Base-by-base conservation (phyloP, 2,888 invertebrate species). In the Hypselothyrea guttata region DNA sequence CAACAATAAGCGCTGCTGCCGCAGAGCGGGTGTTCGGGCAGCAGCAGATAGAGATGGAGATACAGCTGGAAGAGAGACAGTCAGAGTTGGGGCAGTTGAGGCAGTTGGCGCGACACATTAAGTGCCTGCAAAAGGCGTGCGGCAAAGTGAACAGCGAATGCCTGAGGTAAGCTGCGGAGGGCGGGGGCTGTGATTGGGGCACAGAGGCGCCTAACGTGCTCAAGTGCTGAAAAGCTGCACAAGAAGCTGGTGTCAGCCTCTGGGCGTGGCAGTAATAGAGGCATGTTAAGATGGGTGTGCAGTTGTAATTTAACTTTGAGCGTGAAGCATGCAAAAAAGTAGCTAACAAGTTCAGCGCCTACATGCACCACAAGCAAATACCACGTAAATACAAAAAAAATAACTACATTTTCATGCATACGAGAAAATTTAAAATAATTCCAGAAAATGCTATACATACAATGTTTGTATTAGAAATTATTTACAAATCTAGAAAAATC, bases 101-200 rank as follows among this genome's bases (percentile, higher is more conserved):
- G 3, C 12, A 27, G 33, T 47, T 47, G 54, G 28, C 35, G 58
- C 57, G 57, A 52, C 84, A 71, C 85, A 83, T 79, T 79, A 83
- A 84, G 83, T 79, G 78, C 73, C 78, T 79, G 85, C 69, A 83
- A 79, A 79, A 79, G 78, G 83, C 85, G 72, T 59, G 71, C 75
- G 44, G 62, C 75, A 62, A 63, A 71, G 58, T 84, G 82, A 81
- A 48, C 75, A 62, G 9, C 30, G 8, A 7, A 53, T 55, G 62
- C 69, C 52, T 22, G 52, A 40, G 40, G 30, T n/a, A 22, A 54
- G 52, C 22, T 45, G 28, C 16, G 42, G 9, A 27, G 35, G 30
- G 40, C 15, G 38, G 7, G 28, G 13, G 31, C n/a, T 47, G 44
- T n/a, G 44, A n/a, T 12, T 7, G 30, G 16, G 49, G 22, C 5